Base-by-base conservation (phyloP, 2,797 vertebrate species). In the Hemibagrus guttatus region DNA sequence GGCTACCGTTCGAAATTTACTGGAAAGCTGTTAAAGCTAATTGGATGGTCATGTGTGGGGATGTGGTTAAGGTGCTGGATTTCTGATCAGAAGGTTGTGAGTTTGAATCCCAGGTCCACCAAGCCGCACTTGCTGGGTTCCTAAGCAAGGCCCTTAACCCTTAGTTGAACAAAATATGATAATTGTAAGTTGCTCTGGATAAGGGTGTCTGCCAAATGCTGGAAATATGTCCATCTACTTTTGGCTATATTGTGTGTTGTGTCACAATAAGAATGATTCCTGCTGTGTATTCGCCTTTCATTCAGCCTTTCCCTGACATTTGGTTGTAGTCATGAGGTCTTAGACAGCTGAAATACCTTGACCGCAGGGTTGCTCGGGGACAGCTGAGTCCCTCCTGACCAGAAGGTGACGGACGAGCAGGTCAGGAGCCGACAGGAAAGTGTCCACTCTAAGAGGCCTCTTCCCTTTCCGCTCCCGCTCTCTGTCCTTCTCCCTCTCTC, bases 351-450 rank as follows among this genome's bases (percentile, higher is more conserved):
- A 28, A 31, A 17, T 94, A 96, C 96, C 96, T 93, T 95, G 94
- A 91, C 94, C 95, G 0, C 89, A 81, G 68, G 93, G 91, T 0
- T 92, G 92, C 39, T 94, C 94, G 0, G 95, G 94, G 89, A 95
- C 92, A 82, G 94, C 93, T 0, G 94, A 92, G 91, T 96, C 95
- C 91, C 95, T 95, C 90, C 95, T 93, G 91, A 96, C 90, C 14
- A 97, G 91, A 76, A 97, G 95, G 93, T 98, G 97, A 85, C 97
- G 95, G 2, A 95, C 94, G 89, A 98, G 94, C 89, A 98, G 95
- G 93, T 98, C 97, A 0, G 97, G 97, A 82, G 97, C 96, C 0
- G 95, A 97, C 80, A 98, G 96, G 91, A 97, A 97, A 5, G 97
- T 98, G 91, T 98, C 97, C 89, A 98, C 97, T 52, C 97, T 97